Conservation (phyloP, 2,797 vertebrate species). For the Siniperca undulata region DNA sequence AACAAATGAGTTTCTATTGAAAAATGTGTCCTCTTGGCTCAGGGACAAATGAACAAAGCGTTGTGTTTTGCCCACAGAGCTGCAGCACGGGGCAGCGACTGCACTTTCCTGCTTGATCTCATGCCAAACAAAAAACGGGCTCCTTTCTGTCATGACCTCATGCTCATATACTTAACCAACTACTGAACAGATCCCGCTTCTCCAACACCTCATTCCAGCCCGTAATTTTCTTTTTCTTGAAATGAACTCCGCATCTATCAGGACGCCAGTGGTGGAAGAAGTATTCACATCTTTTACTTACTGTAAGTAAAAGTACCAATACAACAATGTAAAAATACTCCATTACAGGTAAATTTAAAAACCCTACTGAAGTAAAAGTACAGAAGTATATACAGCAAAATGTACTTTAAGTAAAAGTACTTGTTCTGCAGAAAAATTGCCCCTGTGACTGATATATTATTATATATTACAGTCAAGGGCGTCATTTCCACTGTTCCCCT, state of each 20-base stretch:
- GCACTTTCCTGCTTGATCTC: conserved; percentile 64
- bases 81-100: conserved; percentile 48
- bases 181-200: conserved; percentile 58
- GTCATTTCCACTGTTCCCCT: too few relatives aligned
- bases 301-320: neutral
- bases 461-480: too few relatives aligned
- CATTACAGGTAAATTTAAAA: neutral
- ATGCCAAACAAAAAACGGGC: conserved; percentile 62
- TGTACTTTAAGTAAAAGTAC: too few relatives aligned
- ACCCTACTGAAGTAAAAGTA: neutral
- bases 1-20: conserved; percentile 71
- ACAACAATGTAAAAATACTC: neutral
- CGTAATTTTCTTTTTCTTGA: conserved; percentile 25
- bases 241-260: conserved; percentile 37
- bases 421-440: too few relatives aligned
- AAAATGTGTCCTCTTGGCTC: conserved; percentile 57
- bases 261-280: neutral
- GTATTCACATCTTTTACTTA: neutral
- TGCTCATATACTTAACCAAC: conserved; percentile 67
- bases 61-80: conserved; percentile 57
- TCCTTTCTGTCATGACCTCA: conserved; percentile 75
- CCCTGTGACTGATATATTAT: too few relatives aligned
- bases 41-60: conserved; percentile 54
- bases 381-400: neutral
- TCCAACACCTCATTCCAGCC: conserved; percentile 42